phyloP scores from a whole-genome alignment of 2,113 vertebrate species.

The Oxyura jamaicensis region DNA sequence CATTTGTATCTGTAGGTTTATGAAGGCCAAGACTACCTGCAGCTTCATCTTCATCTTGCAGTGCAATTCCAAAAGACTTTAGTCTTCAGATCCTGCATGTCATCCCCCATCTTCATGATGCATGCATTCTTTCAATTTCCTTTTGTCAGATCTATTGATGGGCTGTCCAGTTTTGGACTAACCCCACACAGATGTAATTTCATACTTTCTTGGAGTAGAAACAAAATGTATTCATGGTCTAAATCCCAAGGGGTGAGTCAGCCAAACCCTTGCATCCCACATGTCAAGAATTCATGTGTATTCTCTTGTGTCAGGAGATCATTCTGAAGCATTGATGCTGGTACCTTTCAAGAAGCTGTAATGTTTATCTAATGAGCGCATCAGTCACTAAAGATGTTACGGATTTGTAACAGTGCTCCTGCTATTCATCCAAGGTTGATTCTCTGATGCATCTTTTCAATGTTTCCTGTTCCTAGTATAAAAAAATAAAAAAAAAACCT shows the following conservation, averaged over 20 bases:
- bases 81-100: background rate
- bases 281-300: background rate
- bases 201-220: background rate
- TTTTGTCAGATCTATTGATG: background rate
- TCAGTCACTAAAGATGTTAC: background rate
- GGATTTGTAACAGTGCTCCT: background rate
- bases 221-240: background rate
- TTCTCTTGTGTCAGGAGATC: background rate
- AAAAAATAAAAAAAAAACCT: background rate
- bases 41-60: background rate
- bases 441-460: background rate
- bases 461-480: background rate
- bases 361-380: background rate
- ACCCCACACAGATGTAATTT: background rate
- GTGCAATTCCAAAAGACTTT: background rate
- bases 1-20: background rate
- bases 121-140: background rate
- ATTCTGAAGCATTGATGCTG: background rate
- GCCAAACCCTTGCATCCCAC: background rate
- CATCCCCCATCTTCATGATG: background rate
- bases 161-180: conserved; percentile 6
- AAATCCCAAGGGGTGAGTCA: background rate
- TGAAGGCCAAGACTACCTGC: background rate
- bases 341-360: background rate
- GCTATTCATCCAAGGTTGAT: background rate